phyloP scores from a whole-genome alignment of 1,140 invertebrate species.

The Callitettix versicolor region DNA sequence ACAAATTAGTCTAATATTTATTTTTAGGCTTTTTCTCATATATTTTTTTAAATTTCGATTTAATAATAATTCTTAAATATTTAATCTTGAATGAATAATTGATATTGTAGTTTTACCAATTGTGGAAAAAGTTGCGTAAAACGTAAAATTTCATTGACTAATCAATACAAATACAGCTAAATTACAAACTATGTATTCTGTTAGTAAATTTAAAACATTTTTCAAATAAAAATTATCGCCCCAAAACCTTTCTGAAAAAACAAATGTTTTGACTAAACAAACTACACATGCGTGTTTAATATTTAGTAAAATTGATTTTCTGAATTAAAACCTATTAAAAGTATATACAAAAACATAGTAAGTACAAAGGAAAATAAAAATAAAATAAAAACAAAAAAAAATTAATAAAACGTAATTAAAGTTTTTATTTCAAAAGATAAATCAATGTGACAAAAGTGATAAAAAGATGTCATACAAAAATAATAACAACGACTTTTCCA shows the following conservation, averaged over 20 bases:
- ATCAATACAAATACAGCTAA: too few relatives aligned
- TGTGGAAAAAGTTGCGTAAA: too few relatives aligned
- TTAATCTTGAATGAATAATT: too few relatives aligned
- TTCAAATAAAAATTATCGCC: neutral
- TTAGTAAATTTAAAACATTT: too few relatives aligned
- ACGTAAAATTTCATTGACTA: too few relatives aligned
- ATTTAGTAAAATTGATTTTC: neutral
- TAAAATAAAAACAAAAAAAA: slow-evolving; percentile 14
- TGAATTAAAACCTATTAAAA: neutral
- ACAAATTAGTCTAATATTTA: too few relatives aligned
- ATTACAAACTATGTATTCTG: too few relatives aligned
- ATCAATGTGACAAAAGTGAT: slow-evolving; percentile 16
- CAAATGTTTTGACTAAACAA: neutral
- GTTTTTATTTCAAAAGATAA: slow-evolving; percentile 24
- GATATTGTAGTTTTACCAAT: too few relatives aligned
- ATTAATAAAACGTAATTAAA: slow-evolving; percentile 16
- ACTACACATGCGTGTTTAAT: neutral
- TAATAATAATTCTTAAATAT: too few relatives aligned
- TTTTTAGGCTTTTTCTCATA: too few relatives aligned
- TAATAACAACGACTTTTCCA: slow-evolving; percentile 20
- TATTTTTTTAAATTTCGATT: too few relatives aligned
- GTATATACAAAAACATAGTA: neutral
- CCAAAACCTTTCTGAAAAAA: neutral
- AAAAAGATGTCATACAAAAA: slow-evolving; percentile 24
- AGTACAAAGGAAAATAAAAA: neutral